Evolutionary conservation across 2,888 invertebrate genomes (phyloP).

Genomic region (Nasonia oneida): DNA sequence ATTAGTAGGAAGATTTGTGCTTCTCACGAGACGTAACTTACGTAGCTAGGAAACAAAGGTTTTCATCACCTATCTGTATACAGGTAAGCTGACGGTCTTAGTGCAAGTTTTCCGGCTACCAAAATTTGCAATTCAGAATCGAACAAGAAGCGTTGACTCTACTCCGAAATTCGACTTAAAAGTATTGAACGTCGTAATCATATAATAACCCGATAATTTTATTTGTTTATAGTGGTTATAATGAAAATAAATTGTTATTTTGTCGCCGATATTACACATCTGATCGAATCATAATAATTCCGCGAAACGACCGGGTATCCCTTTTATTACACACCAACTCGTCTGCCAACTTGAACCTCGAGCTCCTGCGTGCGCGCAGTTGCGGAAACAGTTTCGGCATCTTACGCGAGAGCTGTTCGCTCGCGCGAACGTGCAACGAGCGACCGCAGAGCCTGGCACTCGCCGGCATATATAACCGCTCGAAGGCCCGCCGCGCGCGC

Average conservation of each 20-base stretch:
- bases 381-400: neutral
- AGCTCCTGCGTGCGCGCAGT: too few species aligned
- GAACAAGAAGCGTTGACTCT: neutral
- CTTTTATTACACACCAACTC: neutral
- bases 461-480: neutral
- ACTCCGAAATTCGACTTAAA: neutral
- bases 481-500: neutral
- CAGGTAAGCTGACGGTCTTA: neutral
- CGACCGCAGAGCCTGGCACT: neutral
- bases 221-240: too few species aligned
- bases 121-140: slow-evolving; percentile 37
- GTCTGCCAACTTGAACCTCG: neutral
- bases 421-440: neutral
- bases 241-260: too few species aligned
- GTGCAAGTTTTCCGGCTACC: neutral
- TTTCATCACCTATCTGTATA: neutral
- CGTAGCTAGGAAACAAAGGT: neutral
- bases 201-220: too few species aligned
- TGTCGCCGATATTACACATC: too few species aligned
- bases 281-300: neutral
- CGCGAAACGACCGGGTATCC: neutral
- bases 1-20: neutral
- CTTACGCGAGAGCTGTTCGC: neutral
- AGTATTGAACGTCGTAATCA: too few species aligned
- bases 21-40: neutral